Evolutionary conservation across 2,797 vertebrate species (phyloP), one percentile per base, ranked within the genome.

Genomic region (Chiroxiphia lanceolata): DNA sequence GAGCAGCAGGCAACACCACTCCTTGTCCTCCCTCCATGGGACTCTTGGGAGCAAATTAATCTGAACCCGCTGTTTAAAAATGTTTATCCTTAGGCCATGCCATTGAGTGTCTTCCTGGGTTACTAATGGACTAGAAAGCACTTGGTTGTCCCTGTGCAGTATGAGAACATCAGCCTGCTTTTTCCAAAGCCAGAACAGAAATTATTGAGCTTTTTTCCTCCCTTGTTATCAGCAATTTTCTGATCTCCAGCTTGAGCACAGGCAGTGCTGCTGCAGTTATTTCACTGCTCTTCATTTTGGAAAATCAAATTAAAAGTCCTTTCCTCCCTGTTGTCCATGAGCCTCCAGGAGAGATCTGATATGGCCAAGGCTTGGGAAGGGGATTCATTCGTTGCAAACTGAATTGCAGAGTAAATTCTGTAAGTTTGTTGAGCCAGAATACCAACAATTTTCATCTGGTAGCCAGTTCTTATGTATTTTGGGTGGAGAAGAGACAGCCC

Each of bases 121-220:
- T 91, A 77, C 89, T 95, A 83, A 96, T 94, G 95, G 91, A 87
- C 93, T 83, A 51, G 78, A 94, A 94, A 96, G 85, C 85, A 59
- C 82, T 95, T 60, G 0, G 29, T 67, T 61, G 82, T 53, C 82
- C 84, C 79, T 40, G 38, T 83, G 87, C 79, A 85, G 82, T 3
- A 44, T 1, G 42, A 94, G 87, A 82, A 59, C 76, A 80, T 77
- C 81, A 89, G 54, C 38, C 67, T 61, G 87, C 54, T 72, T 82
- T 81, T 69, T 53, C 56, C 78, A 6, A 48, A 87, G 79, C 71
- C 91, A 83, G 68, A 20, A 47, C 51, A 88, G 61, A 69, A 91
- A 91, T 86, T 75, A 65, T 26, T 45, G 87, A 91, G 69, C 2
- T 10, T 34, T 82, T 76, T 67, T 93, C 40, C 89, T 80, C 48